A percentile compares a stretch with the other conserved stretches of the same genome.
Conservation (phyloP, 2,888 invertebrate species). For the Linnaemya tessellans region DNA sequence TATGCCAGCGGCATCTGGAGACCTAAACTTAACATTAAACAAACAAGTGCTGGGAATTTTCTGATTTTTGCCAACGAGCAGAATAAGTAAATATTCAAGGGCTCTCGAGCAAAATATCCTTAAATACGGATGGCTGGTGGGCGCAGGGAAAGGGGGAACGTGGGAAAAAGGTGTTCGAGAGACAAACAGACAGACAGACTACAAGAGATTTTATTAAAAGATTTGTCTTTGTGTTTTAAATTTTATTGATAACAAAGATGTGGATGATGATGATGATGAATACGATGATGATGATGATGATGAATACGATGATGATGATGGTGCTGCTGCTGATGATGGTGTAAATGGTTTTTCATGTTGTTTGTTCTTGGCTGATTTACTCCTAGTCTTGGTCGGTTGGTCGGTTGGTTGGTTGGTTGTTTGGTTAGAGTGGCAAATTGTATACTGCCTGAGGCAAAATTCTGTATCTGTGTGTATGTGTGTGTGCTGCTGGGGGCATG, state of each 20-base stretch:
- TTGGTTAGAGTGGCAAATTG: slow-evolving; percentile 4
- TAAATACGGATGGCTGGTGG: not conserved
- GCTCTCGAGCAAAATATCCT: slow-evolving; percentile 11
- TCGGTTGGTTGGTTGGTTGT: slow-evolving; percentile 37
- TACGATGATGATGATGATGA: slow-evolving; percentile 19
- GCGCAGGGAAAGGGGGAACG: not conserved
- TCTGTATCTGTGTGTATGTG: slow-evolving; percentile 26
- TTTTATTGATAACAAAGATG: slow-evolving; percentile 6
- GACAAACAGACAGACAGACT: not conserved
- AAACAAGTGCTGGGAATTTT: slow-evolving; percentile 58
- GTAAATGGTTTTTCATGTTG: slow-evolving; percentile 25
- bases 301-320: slow-evolving; percentile 9
- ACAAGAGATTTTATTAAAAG: slow-evolving; percentile 10
- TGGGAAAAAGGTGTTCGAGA: not conserved
- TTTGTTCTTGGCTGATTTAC: slow-evolving; percentile 22
- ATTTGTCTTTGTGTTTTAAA: slow-evolving; percentile 14
- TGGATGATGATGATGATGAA: slow-evolving; percentile 4
- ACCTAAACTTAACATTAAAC: slow-evolving; percentile 40
- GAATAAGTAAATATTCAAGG: slow-evolving; percentile 60
- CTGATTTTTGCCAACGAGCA: slow-evolving; percentile 57
- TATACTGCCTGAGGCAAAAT: slow-evolving; percentile 10
- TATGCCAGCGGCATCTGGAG: slow-evolving; percentile 26
- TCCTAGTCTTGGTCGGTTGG: not conserved
- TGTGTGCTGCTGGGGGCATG: slow-evolving; percentile 54
- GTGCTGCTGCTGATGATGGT: slow-evolving; percentile 22